Base-by-base conservation (phyloP, 2,888 invertebrate genomes). In the Oligia strigilis region DNA sequence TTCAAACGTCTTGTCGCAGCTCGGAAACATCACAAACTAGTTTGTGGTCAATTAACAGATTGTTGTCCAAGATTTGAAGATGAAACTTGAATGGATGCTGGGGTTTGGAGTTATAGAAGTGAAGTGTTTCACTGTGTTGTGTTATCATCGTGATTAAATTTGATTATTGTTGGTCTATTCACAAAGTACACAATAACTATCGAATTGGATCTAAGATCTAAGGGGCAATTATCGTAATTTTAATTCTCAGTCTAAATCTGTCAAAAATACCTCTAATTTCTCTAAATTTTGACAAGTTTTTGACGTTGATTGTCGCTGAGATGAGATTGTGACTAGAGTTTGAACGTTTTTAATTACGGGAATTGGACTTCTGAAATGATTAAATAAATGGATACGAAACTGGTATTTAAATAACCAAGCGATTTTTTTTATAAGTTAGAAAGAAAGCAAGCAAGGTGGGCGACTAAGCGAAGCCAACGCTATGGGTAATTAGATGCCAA, bases 41-140 rank as follows among this genome's bases (percentile, higher is more conserved):
- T 86, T 82, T 23, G 65, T 49, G 55, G 55, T 64, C 77, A 82
- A 86, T 73, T 86, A 77, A 71, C 65, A 36, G 55, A 85, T 82
- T 70, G 60, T 86, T 62, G 72, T 40, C 49, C 23, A 43, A 72
- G 67, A 70, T 79, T 29, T 14, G n/a, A 29, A 1, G 49, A 11
- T 65, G 43, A 36, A 82, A 80, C 64, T 65, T 84, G 49, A 55
- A 78, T 49, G 19, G 66, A 43, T 23, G 17, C n/a, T 55, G 46
- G 1, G 23, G 49, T 4, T 36, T 36, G 11, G 3, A 49, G 49
- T 62, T 78, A 1, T 19, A 11, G 40, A 8, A 29, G 66, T 52
- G 58, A 40, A 40, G 55, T 43, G 19, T 52, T 17, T 36, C 29
- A 64, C n/a, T 40, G 23, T 4, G n/a, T 43, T 1, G 36, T 40